A percentile compares a stretch with the other conserved stretches of the same genome.
phyloP scores from a whole-genome alignment of 2,888 invertebrate genomes.

The Papilio gigon region DNA sequence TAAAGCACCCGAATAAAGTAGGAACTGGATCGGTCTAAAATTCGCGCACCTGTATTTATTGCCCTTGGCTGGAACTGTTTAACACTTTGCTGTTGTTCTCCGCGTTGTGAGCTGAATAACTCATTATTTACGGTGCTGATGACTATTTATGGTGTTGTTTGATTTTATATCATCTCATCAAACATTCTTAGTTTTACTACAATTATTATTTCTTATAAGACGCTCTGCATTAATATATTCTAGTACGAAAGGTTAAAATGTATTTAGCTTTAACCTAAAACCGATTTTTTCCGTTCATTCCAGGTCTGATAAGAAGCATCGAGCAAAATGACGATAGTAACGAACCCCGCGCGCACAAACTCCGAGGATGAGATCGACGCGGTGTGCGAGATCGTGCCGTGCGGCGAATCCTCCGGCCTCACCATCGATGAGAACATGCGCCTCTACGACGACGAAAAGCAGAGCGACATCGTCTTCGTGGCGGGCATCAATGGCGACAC shows the following conservation, averaged over 20 bases:
- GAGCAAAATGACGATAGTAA: slow-evolving; percentile 75
- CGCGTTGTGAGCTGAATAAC: slow-evolving; percentile 68
- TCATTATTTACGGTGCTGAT: slow-evolving; percentile 74
- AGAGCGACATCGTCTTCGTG: slow-evolving; percentile 84
- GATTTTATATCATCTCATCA: too few species aligned
- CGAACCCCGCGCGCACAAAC: slow-evolving; percentile 67
- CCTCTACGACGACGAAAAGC: slow-evolving; percentile 79
- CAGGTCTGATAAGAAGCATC: slow-evolving; percentile 54
- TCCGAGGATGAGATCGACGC: slow-evolving; percentile 63
- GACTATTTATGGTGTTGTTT: slow-evolving; percentile 63
- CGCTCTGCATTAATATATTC: background rate
- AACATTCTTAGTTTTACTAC: too few species aligned
- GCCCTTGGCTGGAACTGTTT: slow-evolving; percentile 68
- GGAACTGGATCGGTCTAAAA: slow-evolving; percentile 45
- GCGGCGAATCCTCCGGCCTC: slow-evolving; percentile 50
- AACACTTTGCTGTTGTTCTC: slow-evolving; percentile 67
- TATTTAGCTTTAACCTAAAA: background rate
- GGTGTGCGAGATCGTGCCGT: slow-evolving; percentile 47
- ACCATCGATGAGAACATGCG: slow-evolving; percentile 60
- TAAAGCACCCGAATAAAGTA: slow-evolving; percentile 32
- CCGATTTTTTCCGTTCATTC: slow-evolving; percentile 46
- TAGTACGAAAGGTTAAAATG: background rate
- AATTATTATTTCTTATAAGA: background rate
- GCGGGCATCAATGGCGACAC: slow-evolving; percentile 85
- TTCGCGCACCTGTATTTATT: slow-evolving; percentile 52